Base-by-base conservation (phyloP, 92 coral and sea anemone species). In the Palythoa grandiflora region DNA sequence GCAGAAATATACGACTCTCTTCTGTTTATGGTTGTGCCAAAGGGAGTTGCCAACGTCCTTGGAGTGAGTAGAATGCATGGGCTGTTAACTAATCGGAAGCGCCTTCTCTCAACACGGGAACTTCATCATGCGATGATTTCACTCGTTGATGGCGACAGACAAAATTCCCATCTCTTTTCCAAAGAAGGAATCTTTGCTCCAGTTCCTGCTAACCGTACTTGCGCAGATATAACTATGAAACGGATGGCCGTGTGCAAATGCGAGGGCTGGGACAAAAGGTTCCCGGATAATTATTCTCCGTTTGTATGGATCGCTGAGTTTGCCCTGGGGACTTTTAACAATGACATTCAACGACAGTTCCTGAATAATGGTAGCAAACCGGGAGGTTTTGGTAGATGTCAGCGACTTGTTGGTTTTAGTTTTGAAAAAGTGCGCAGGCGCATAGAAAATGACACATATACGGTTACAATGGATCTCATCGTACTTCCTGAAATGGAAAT, bases 161-260 rank as follows among this genome's bases (percentile, higher is more conserved):
- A 75, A 6, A 71, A 78, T 12, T 71, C 87, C 68, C 72, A 61
- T 16, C 59, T 90, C n/a, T 71, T 68, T 3, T 61, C 36, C 6
- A 66, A 75, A 55, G 90, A 76, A 61, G 99, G 99, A 11, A 80
- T 96, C 48, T 96, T 96, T 78, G 63, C 94, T 1, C 93, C 84
- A 54, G 86, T 87, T 28, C 91, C 98, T 55, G 37, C 93, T 16
- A 89, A 93, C 47, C 98, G 99, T 60, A 93, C 98, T 37, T 96
- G 99, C 91, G 96, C 92, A 85, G 95, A 94, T 60, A 50, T 95
- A 65, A 54, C 89, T 4, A 92, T 96, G 89, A 95, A 92, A 71
- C 89, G 88, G 36, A 86, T 92, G 73, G 97, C 93, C 14, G 93
- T 96, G 48, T 96, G 99, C 88, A 96, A 96, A 83, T 96, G 99